Conservation (phyloP, 1,140 invertebrate genomes). For the Planococcus citri region DNA sequence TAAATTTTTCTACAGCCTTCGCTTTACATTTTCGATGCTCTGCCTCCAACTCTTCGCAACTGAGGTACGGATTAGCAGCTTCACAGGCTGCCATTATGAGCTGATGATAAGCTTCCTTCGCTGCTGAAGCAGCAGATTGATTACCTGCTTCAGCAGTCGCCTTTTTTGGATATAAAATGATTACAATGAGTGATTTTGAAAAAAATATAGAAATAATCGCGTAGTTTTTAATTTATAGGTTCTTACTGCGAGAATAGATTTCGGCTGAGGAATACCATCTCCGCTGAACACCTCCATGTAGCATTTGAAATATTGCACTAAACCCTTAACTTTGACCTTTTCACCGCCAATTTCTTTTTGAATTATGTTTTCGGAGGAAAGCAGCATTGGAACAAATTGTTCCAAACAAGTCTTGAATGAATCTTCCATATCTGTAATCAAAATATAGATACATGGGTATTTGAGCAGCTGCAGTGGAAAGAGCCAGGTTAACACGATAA, state of each 20-base stretch:
- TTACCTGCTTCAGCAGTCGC: slow-evolving; percentile 98
- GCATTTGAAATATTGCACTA: slow-evolving; percentile 93
- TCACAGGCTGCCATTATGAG: slow-evolving; percentile 90
- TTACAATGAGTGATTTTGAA: slow-evolving; percentile 33
- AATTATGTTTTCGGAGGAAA: slow-evolving; percentile 81
- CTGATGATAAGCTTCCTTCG: slow-evolving; percentile 80
- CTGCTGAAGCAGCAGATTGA: slow-evolving; percentile 81
- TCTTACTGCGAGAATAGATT: slow-evolving; percentile 91
- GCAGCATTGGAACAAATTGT: slow-evolving; percentile 72
- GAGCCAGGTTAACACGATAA: too few species aligned
- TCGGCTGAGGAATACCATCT: slow-evolving; percentile 94
- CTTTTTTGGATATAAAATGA: too few species aligned
- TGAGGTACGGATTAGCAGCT: slow-evolving; percentile 78
- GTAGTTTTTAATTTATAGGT: too few species aligned
- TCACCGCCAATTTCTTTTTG: slow-evolving; percentile 93
- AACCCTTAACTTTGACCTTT: slow-evolving; percentile 78
- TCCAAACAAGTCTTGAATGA: slow-evolving; percentile 83
- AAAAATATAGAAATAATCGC: too few species aligned
- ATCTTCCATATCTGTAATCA: slow-evolving; percentile 76
- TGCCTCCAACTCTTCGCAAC: slow-evolving; percentile 60
- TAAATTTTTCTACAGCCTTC: slow-evolving; percentile 63
- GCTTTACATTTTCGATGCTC: slow-evolving; percentile 69
- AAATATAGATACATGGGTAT: too few species aligned
- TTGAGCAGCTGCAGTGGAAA: too few species aligned
- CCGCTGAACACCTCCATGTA: slow-evolving; percentile 96